A percentile compares a stretch with the other conserved stretches of the same genome.
Conservation (phyloP, 2,888 invertebrate species). For the Stenurella melanura region DNA sequence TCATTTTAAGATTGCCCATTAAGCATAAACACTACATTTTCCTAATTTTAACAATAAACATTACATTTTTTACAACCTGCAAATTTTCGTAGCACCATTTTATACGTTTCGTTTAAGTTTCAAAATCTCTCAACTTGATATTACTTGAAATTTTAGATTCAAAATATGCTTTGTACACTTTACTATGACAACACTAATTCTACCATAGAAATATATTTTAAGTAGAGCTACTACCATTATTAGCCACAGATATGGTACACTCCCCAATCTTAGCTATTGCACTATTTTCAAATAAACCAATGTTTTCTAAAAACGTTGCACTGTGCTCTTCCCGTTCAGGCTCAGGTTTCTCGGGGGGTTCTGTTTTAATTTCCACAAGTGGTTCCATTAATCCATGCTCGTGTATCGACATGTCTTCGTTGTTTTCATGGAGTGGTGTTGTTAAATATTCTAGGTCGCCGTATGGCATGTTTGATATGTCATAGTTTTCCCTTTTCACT, state of each 20-base stretch:
- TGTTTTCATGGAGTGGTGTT: constrained; percentile 51
- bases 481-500: constrained; percentile 58
- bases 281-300: constrained; percentile 62
- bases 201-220: constrained; percentile 15
- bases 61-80: not conserved
- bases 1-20: not conserved
- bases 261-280: constrained; percentile 65
- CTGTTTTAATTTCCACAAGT: constrained; percentile 64
- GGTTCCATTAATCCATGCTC: constrained; percentile 62
- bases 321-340: constrained; percentile 19
- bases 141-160: not conserved
- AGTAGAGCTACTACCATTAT: constrained; percentile 32
- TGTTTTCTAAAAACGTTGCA: constrained; percentile 56
- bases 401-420: constrained; percentile 38
- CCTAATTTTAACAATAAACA: not conserved
- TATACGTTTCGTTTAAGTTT: not conserved
- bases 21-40: not conserved
- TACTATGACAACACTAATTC: not conserved
- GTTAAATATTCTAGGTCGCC: constrained; percentile 65
- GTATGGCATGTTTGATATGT: constrained; percentile 65
- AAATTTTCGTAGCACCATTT: constrained; percentile 11
- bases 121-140: not conserved
- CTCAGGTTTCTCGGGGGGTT: constrained; percentile 42
- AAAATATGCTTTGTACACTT: constrained; percentile 17
- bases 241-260: constrained; percentile 65